phyloP scores from a whole-genome alignment of 2,113 vertebrate genomes.

The Edolisoma coerulescens region DNA sequence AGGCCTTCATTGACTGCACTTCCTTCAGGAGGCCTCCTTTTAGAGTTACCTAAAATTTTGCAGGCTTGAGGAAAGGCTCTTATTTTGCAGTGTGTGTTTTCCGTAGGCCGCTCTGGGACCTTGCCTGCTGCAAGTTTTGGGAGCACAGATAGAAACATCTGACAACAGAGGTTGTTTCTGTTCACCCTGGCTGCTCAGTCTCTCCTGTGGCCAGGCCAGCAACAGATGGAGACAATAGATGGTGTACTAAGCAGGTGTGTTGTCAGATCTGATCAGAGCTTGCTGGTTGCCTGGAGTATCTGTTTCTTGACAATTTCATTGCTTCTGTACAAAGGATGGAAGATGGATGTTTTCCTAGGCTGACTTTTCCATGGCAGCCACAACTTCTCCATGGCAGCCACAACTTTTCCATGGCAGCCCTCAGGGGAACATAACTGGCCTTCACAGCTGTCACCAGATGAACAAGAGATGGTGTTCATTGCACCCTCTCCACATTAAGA shows the following conservation, averaged over 20 bases:
- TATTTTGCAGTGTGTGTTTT: not conserved
- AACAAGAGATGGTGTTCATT: not conserved
- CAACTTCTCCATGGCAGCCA: not conserved
- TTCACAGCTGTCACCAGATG: not conserved
- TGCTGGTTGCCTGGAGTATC: not conserved
- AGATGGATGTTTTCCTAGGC: not conserved
- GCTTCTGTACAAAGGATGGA: not conserved
- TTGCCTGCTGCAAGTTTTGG: not conserved
- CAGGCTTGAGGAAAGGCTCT: not conserved
- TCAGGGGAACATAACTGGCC: not conserved
- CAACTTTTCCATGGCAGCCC: not conserved
- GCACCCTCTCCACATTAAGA: not conserved
- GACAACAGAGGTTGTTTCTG: not conserved
- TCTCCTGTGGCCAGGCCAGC: not conserved
- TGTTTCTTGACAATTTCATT: not conserved
- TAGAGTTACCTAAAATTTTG: not conserved
- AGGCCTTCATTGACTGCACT: not conserved
- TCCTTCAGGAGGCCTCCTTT: not conserved
- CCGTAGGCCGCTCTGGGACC: not conserved
- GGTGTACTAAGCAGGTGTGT: not conserved
- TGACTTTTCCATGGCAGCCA: not conserved
- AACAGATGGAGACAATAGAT: not conserved
- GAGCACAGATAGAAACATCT: not conserved
- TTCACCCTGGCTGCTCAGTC: not conserved
- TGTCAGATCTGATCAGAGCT: not conserved